These are phyloP conservation scores for Hippolais icterina DNA, from an alignment of 2,113 vertebrate species.

Conservation along the genomic window DNA sequence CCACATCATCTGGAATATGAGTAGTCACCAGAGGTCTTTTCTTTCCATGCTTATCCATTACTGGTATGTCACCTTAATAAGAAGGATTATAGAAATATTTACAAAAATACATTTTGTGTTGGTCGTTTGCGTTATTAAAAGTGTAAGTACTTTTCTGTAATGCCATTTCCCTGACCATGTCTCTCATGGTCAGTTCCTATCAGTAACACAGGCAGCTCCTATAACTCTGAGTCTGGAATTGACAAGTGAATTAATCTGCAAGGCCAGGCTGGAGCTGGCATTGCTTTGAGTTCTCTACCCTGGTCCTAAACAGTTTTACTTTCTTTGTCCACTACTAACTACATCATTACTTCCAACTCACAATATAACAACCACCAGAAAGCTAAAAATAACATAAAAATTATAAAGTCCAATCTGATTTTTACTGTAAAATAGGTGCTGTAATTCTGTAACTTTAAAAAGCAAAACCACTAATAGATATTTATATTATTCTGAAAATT, in stretches of 20 bases:
- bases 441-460: background rate
- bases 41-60: conserved; percentile 72
- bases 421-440: background rate
- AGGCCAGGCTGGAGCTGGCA: background rate
- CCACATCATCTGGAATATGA: conserved; percentile 67
- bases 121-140: background rate
- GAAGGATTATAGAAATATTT: background rate
- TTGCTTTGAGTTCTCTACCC: background rate
- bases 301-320: background rate
- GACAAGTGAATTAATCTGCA: background rate
- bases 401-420: background rate
- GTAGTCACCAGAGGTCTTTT: conserved; percentile 64
- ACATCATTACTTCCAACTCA: background rate
- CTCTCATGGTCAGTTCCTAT: background rate
- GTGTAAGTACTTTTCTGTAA: background rate
- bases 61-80: conserved; percentile 57
- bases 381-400: background rate
- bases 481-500: background rate
- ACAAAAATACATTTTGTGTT: background rate
- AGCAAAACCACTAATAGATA: background rate
- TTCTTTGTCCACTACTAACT: background rate
- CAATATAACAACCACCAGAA: background rate
- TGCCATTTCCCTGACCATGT: background rate
- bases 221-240: background rate
- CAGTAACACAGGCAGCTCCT: background rate